Percentiles rank a stretch among this genome's conserved stretches.
phyloP scores from a whole-genome alignment of 2,113 vertebrate species.

The Anas platyrhynchos region DNA sequence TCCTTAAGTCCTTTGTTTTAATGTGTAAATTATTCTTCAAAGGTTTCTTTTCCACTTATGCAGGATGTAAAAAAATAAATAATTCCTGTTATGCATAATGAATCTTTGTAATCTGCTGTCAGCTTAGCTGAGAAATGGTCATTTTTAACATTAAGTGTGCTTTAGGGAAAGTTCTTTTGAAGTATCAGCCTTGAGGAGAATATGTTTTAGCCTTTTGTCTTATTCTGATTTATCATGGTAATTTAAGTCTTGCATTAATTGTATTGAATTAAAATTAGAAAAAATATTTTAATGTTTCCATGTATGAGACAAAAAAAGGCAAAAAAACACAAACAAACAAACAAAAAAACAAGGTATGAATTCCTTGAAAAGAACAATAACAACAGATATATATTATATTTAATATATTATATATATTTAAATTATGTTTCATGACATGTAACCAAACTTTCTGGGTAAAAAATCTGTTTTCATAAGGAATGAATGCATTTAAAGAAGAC shows the following conservation, averaged over 20 bases:
- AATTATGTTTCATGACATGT: not conserved
- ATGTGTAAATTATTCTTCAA: not conserved
- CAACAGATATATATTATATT: no score
- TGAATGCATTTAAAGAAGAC: not conserved
- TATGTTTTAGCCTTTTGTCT: not conserved
- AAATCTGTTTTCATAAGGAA: not conserved
- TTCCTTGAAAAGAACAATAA: not conserved
- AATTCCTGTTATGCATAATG: not conserved
- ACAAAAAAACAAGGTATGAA: not conserved
- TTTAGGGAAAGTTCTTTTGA: not conserved
- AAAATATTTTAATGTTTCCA: not conserved
- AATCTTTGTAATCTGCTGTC: not conserved
- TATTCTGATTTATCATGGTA: not conserved
- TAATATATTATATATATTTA: no score
- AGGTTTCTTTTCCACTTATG: not conserved
- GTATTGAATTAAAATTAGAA: not conserved
- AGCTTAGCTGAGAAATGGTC: not conserved
- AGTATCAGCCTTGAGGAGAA: not conserved
- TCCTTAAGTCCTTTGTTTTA: not conserved
- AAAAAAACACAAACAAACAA: not conserved
- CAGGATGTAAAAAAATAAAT: not conserved
- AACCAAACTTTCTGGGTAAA: not conserved
- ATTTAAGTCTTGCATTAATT: not conserved
- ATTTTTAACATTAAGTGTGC: not conserved
- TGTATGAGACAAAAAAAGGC: not conserved